Conservation (phyloP, 2,888 invertebrate genomes). For the Mesorhabditis spiculigera region DNA sequence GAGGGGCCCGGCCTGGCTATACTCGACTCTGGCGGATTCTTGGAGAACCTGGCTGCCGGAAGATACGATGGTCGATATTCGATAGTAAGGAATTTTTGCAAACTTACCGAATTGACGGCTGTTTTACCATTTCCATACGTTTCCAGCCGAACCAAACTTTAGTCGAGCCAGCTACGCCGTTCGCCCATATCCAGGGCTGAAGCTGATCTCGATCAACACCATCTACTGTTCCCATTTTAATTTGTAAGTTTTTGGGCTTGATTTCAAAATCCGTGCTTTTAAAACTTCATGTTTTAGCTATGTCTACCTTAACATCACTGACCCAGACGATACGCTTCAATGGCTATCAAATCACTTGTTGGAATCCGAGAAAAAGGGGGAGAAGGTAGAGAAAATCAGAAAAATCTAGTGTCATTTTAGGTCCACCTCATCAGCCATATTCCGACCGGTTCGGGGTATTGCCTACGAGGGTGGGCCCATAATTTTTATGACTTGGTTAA, state of each 20-base stretch:
- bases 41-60: slow-evolving; percentile 77
- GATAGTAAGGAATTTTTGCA: slow-evolving; percentile 28
- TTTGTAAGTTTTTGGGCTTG: slow-evolving; percentile 29
- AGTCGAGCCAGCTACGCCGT: slow-evolving; percentile 75
- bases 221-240: slow-evolving; percentile 60
- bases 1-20: slow-evolving; percentile 74
- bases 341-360: slow-evolving; percentile 76
- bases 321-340: slow-evolving; percentile 73
- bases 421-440: slow-evolving; percentile 67
- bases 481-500: slow-evolving; percentile 67
- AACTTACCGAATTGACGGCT: neutral
- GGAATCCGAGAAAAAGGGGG: slow-evolving; percentile 72
- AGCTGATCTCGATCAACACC: slow-evolving; percentile 51
- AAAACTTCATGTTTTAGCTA: slow-evolving; percentile 61
- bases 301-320: slow-evolving; percentile 78
- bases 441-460: slow-evolving; percentile 73
- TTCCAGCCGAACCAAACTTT: neutral
- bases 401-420: slow-evolving; percentile 8
- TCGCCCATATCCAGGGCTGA: slow-evolving; percentile 62
- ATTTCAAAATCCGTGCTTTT: too few relatives aligned
- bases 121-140: neutral
- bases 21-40: slow-evolving; percentile 71
- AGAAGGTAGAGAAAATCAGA: slow-evolving; percentile 61
- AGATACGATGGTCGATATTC: slow-evolving; percentile 34
- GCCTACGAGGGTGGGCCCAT: slow-evolving; percentile 77